These are phyloP conservation scores for Philereme transversata DNA, from an alignment of 2,888 invertebrate genomes.

Conservation along the genomic window DNA sequence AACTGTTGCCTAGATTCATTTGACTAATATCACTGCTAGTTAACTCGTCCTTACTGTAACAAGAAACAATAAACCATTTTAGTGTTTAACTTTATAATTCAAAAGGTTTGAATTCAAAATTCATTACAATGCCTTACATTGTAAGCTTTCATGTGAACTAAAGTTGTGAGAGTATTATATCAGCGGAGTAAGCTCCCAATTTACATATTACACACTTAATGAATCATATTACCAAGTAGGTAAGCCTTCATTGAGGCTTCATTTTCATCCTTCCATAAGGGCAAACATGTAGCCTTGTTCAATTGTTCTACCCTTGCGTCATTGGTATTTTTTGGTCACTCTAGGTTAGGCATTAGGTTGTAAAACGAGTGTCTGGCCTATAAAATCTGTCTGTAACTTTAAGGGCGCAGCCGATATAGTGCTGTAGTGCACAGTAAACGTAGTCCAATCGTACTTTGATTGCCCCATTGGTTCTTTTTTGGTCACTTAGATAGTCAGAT, in stretches of 20 bases:
- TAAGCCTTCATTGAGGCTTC: slow-evolving; percentile 22
- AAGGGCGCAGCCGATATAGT: no score
- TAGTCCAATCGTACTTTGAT: no score
- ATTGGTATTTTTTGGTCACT: no score
- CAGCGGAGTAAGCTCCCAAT: slow-evolving; percentile 31
- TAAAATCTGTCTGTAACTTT: no score
- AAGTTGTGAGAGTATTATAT: slow-evolving; percentile 28
- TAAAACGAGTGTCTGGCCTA: no score
- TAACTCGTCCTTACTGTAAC: background rate
- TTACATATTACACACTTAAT: slow-evolving; percentile 36
- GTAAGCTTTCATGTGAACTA: slow-evolving; percentile 33
- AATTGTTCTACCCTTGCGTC: no score
- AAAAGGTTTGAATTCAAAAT: slow-evolving; percentile 12
- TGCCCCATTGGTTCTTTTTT: no score
- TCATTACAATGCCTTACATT: slow-evolving; percentile 25
- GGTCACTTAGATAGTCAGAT: no score
- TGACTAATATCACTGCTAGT: no score
- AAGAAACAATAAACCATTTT: background rate
- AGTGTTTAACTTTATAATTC: slow-evolving; percentile 13
- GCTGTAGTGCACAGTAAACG: no score
- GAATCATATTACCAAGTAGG: slow-evolving; percentile 28
- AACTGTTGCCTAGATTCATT: no score
- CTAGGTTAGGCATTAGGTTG: no score
- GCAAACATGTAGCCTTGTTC: slow-evolving; percentile 19
- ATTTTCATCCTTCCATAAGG: slow-evolving; percentile 19